Evolutionary conservation across 2,888 invertebrate genomes (phyloP), one percentile per base, ranked within the genome.

Genomic region (Dasypogon diadema): DNA sequence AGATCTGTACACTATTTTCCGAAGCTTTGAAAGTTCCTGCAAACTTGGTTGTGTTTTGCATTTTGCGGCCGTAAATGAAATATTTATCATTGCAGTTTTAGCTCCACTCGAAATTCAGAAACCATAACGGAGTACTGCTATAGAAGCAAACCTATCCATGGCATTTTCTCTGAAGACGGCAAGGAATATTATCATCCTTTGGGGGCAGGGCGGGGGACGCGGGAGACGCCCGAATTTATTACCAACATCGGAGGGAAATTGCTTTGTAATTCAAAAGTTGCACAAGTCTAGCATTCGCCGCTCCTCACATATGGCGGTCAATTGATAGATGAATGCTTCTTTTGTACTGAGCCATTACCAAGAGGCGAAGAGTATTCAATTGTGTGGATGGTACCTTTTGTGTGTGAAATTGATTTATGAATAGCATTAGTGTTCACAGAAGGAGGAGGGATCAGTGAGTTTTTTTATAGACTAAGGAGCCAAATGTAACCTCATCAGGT

Each of bases 221-320:
- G 10, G 12, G 42, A 1, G n/a, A 14, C 30, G 5, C 16, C 42
- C 14, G 51, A 68, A 68, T 68, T 46, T 68, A 68, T 68, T 68
- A 24, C 30, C 48, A 14, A 48, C 46, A 12, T 51, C 68, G 46
- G n/a, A 24, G 46, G 68, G 4, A 68, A 68, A 68, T 68, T 51
- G 68, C 48, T 68, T 68, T 68, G 68, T 68, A 68, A 68, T 68
- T 48, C 51, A 68, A 51, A 68, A 68, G 26, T 68, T 68, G 24
- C 51, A 10, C 51, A 68, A 68, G 26, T 46, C 48, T 46, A 63
- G 42, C 37, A 63, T 63, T 42, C 37, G 16, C 37, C 5, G 22
- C 63, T 42, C 5, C 3, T 21, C 63, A 63, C 63, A 63, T 63
- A 42, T 63, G 63, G 63, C 22, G 63, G 63, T 18, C 63, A 63